These are phyloP conservation scores for Magallana ariakensis DNA, from an alignment of 1,140 invertebrate species.

Conservation along the genomic window DNA sequence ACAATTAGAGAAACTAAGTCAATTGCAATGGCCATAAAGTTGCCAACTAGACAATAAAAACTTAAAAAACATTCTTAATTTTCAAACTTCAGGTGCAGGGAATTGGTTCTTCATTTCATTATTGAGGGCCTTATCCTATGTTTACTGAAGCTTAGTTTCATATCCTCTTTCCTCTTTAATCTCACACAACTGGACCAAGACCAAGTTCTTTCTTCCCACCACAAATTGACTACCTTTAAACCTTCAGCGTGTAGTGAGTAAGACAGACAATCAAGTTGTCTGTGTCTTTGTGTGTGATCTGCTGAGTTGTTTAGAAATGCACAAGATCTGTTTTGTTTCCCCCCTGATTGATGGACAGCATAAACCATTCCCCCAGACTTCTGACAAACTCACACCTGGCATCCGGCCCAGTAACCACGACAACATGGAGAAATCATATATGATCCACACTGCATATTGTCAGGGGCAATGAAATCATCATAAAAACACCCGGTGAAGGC, in stretches of 20 bases:
- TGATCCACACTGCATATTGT: not conserved
- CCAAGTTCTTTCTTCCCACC: not conserved
- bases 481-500: not conserved
- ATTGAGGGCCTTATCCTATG: no score
- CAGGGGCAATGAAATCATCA: not conserved
- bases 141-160: no score
- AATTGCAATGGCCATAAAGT: no score
- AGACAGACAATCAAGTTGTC: constrained; percentile 12
- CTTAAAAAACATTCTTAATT: no score
- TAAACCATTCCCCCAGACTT: constrained; percentile 23
- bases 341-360: not conserved
- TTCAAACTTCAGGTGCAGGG: not conserved
- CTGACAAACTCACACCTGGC: constrained; percentile 32
- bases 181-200: not conserved
- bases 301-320: constrained; percentile 21
- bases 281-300: constrained; percentile 29
- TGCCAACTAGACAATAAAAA: no score
- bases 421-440: constrained; percentile 17
- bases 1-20: no score
- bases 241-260: not conserved
- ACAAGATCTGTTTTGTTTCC: constrained; percentile 24
- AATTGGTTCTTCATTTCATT: no score
- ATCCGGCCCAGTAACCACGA: constrained; percentile 26
- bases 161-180: no score
- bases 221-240: not conserved